A percentile compares a stretch with the other conserved stretches of the same genome.
Conservation (phyloP, 1,140 invertebrate species). For the Heliconius himera region DNA sequence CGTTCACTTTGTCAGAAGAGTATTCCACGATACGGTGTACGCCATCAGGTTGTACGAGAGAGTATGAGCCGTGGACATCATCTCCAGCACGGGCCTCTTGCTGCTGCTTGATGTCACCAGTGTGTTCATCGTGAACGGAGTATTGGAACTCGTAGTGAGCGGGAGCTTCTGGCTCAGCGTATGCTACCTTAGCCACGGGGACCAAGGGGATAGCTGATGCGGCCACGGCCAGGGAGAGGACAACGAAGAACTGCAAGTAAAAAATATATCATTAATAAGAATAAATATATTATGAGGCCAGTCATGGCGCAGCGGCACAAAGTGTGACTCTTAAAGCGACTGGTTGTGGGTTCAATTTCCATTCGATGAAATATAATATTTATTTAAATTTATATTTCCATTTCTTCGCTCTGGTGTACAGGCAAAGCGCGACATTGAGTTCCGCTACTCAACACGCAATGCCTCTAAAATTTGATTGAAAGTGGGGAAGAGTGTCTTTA, state of each 20-base stretch:
- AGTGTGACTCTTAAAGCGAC: too few species aligned
- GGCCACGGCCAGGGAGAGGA: constrained; percentile 58
- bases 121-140: constrained; percentile 84
- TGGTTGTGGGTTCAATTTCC: too few species aligned
- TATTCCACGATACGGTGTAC: constrained; percentile 85
- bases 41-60: constrained; percentile 82
- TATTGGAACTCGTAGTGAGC: constrained; percentile 86
- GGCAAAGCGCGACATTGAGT: too few species aligned
- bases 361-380: too few species aligned
- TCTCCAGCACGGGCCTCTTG: constrained; percentile 79
- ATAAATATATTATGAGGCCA: background rate
- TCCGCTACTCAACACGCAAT: too few species aligned
- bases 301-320: too few species aligned
- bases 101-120: constrained; percentile 78
- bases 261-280: background rate
- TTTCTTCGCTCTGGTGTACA: too few species aligned
- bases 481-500: too few species aligned
- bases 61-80: constrained; percentile 83
- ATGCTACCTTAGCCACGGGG: constrained; percentile 33
- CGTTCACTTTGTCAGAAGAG: constrained; percentile 67
- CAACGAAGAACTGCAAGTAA: constrained; percentile 56
- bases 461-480: too few species aligned
- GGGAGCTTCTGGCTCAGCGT: constrained; percentile 79
- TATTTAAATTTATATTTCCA: too few species aligned
- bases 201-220: constrained; percentile 57